Conservation (phyloP, 2,797 vertebrate species). For the Geotrypetes seraphini region DNA sequence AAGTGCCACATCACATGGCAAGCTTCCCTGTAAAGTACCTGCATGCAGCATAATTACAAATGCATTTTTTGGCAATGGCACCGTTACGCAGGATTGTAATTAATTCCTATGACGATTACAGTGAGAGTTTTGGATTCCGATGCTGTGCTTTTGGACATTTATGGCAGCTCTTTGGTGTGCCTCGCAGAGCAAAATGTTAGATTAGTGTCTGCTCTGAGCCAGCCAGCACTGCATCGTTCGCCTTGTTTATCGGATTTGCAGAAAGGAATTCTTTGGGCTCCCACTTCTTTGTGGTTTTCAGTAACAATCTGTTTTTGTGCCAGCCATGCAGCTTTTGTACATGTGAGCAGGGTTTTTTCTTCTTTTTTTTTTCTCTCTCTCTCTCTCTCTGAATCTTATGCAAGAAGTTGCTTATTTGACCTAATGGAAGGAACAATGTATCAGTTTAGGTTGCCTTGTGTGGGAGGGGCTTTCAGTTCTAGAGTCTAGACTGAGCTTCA, state of each 20-base stretch:
- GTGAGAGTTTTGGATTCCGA: slow-evolving; percentile 39
- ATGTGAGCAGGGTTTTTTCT: no score
- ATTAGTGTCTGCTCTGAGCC: slow-evolving; percentile 34
- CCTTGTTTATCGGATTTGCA: slow-evolving; percentile 28
- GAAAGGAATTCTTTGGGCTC: slow-evolving; percentile 34
- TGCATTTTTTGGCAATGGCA: slow-evolving; percentile 32
- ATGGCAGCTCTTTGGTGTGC: slow-evolving; percentile 33
- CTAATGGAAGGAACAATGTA: slow-evolving; percentile 45
- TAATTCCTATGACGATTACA: slow-evolving; percentile 42
- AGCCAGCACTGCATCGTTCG: slow-evolving; percentile 29
- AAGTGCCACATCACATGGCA: slow-evolving; percentile 45
- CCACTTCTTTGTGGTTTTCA: slow-evolving; percentile 39
- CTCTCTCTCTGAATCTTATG: slow-evolving; percentile 20
- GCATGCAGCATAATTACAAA: slow-evolving; percentile 26
- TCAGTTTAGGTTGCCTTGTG: slow-evolving; percentile 42
- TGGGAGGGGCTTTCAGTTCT: slow-evolving; percentile 47
- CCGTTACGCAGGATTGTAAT: slow-evolving; percentile 34
- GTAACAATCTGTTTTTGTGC: slow-evolving; percentile 27
- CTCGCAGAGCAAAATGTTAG: slow-evolving; percentile 38
- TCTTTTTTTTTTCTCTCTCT: no score
- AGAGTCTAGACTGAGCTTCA: slow-evolving; percentile 18
- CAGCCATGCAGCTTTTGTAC: slow-evolving; percentile 11
- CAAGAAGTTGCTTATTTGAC: slow-evolving; percentile 43
- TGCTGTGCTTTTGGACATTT: slow-evolving; percentile 35
- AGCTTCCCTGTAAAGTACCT: slow-evolving; percentile 41